Evolutionary conservation across 2,113 vertebrate genomes (phyloP), one percentile per base, ranked within the genome.

Genomic region (Leiothrix lutea): DNA sequence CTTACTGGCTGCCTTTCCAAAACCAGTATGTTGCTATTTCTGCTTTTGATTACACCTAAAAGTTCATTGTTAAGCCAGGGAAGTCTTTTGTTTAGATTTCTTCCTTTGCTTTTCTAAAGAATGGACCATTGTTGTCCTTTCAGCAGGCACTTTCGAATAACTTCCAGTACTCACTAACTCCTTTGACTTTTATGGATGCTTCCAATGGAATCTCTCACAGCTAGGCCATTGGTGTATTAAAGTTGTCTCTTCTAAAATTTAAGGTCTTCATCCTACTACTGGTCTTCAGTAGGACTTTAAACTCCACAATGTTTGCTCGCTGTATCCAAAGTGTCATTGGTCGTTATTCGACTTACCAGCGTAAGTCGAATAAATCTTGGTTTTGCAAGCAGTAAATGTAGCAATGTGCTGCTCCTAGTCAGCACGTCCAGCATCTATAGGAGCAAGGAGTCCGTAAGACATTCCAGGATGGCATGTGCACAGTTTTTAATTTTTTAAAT

Each of bases 401-500:
- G n/a, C 26, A 20, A 26, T 53, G 18, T 57, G 21, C 31, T 85
- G 15, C 24, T 85, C 24, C 42, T 57, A 35, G 28, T 61, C 4
- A 8, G 45, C 36, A 21, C n/a, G n/a, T 56, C 26, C 70, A 91
- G 14, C 21, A 36, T 29, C 22, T 61, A 1, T 15, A 44, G n/a
- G 26, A 82, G 24, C 21, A 48, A 57, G 12, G 51, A 64, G 17
- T 44, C 35, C 15, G 24, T 28, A 54, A 7, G 42, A 25, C 4
- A 5, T 69, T 69, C 14, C 67, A 62, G 15, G 14, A 42, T 12
- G 14, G 11, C 44, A 40, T 72, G 17, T 21, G 6, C 19, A 11
- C 2, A 5, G 14, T 7, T 45, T 50, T 47, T 4, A 1, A 0
- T 56, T 1, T 57, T 86, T 65, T n/a, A n/a, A n/a, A n/a, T n/a